Percentiles rank a stretch among this genome's conserved stretches.
These are phyloP conservation scores for Macropis europaea DNA, from an alignment of 2,888 invertebrate genomes.

Conservation along the genomic window DNA sequence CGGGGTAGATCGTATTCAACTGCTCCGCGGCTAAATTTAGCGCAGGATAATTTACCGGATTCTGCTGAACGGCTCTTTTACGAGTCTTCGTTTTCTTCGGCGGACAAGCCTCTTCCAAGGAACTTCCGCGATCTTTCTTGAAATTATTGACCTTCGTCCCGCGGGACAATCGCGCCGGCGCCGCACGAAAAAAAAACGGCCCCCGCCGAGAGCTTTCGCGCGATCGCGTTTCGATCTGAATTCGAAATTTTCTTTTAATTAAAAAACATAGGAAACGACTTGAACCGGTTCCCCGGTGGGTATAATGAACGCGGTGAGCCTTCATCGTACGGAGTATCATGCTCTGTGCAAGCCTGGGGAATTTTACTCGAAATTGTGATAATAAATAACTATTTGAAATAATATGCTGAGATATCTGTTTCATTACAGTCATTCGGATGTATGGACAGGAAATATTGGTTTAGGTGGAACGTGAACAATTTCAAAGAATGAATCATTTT, in stretches of 20 bases:
- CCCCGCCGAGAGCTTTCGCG: background rate
- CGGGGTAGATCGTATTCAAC: slow-evolving; percentile 22
- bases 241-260: slow-evolving; percentile 20
- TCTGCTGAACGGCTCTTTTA: slow-evolving; percentile 42
- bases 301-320: slow-evolving; percentile 24
- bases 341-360: no score
- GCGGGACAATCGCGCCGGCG: background rate
- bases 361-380: no score
- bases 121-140: slow-evolving; percentile 33
- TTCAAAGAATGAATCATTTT: no score
- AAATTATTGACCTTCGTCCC: slow-evolving; percentile 14
- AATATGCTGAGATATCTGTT: no score
- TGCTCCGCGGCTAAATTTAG: slow-evolving; percentile 57
- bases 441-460: no score
- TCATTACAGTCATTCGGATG: no score
- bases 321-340: slow-evolving; percentile 16
- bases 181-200: background rate
- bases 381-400: no score
- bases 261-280: slow-evolving; percentile 1
- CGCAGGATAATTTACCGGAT: slow-evolving; percentile 42
- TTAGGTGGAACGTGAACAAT: no score
- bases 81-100: slow-evolving; percentile 16
- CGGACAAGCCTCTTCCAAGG: background rate
- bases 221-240: background rate
- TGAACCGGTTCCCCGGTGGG: slow-evolving; percentile 37